Conservation (phyloP, 1,140 invertebrate genomes). For the Lordiphosa clarofinis region DNA sequence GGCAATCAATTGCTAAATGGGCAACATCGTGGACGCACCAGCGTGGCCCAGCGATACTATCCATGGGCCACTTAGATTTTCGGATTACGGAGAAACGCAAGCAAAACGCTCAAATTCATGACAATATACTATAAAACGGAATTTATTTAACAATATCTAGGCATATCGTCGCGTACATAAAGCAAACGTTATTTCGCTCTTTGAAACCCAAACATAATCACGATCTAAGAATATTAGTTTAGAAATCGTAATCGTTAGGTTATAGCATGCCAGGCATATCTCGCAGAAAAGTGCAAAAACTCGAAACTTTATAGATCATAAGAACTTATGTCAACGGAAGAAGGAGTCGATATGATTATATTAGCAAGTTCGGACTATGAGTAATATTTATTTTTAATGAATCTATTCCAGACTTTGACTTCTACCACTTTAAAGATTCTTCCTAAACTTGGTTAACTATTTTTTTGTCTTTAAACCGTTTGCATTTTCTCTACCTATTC, state of each 20-base stretch:
- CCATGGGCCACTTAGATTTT: slow-evolving; percentile 30
- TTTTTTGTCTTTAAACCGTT: background rate
- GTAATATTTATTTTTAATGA: background rate
- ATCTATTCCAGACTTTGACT: slow-evolving; percentile 3
- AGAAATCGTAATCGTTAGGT: slow-evolving; percentile 23
- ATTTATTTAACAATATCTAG: slow-evolving; percentile 68
- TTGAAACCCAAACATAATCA: slow-evolving; percentile 33
- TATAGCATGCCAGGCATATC: slow-evolving; percentile 45
- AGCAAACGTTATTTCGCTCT: slow-evolving; percentile 38
- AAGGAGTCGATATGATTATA: background rate
- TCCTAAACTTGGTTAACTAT: slow-evolving; percentile 1
- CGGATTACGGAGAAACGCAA: slow-evolving; percentile 4
- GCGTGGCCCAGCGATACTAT: slow-evolving; percentile 37
- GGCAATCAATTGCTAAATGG: slow-evolving; percentile 67
- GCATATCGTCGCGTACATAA: slow-evolving; percentile 68
- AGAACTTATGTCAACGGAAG: no score
- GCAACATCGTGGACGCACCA: slow-evolving; percentile 38
- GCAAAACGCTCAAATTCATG: slow-evolving; percentile 53
- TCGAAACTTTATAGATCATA: slow-evolving; percentile 4
- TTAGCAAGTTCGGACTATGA: no score
- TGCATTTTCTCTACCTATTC: background rate
- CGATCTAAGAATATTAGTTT: slow-evolving; percentile 32
- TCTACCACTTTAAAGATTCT: background rate
- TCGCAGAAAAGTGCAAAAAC: slow-evolving; percentile 16
- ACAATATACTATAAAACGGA: slow-evolving; percentile 66